Evolutionary conservation across 2,113 vertebrate species (phyloP).

Genomic region (Cynopterus brachyotis): DNA sequence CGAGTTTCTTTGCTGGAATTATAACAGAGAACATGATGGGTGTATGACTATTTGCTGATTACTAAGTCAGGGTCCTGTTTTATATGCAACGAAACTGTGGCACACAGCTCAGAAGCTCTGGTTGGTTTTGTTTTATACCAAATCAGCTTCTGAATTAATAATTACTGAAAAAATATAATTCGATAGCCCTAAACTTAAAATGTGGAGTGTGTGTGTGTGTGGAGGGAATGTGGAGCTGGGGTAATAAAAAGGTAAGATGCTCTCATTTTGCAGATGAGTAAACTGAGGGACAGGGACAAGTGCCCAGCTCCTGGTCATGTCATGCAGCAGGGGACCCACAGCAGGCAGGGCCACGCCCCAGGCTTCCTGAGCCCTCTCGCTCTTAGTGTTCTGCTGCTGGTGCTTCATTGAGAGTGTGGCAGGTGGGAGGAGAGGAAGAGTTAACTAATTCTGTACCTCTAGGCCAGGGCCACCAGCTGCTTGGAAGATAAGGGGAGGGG

Average conservation of each 20-base stretch:
- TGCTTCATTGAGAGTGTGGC: too few relatives aligned
- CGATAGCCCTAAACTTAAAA: neutral
- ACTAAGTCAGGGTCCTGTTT: neutral
- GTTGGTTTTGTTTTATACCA: neutral
- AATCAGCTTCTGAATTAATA: neutral
- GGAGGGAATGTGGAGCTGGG: neutral
- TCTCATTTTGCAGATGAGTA: neutral
- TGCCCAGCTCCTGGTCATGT: neutral
- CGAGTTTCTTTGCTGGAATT: constrained; percentile 54
- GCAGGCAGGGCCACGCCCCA: neutral
- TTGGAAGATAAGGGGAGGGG: neutral
- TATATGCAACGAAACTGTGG: neutral
- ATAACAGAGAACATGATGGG: neutral
- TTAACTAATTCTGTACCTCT: neutral
- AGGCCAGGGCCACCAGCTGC: neutral
- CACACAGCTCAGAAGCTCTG: neutral
- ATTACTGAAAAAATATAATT: neutral
- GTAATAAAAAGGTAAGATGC: neutral
- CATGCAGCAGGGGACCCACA: neutral
- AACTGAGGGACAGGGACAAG: neutral
- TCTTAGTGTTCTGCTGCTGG: neutral
- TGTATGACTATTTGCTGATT: neutral
- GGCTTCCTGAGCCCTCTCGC: neutral
- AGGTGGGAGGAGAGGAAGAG: neutral
- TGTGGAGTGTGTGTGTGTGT: neutral